These are phyloP conservation scores for Dromiciops gliroides DNA, from an alignment of 2,113 vertebrate species.

Conservation along the genomic window DNA sequence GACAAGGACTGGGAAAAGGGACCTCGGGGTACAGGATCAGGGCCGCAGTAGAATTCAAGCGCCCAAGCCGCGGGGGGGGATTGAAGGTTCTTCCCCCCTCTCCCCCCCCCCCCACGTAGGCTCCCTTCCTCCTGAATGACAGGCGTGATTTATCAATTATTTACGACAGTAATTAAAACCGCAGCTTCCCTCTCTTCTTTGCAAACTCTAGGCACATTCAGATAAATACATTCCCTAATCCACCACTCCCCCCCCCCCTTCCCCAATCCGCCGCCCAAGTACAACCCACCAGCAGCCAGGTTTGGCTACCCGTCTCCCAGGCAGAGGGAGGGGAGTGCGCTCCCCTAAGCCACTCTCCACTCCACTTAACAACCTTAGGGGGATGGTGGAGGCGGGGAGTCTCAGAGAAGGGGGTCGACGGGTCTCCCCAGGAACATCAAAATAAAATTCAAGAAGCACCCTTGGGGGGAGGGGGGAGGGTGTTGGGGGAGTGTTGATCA, in stretches of 20 bases:
- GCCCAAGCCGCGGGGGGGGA: background rate
- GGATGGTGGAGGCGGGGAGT: background rate
- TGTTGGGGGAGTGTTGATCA: background rate
- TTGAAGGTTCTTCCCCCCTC: conserved; percentile 53
- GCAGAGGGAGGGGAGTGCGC: background rate
- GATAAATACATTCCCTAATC: conserved; percentile 60
- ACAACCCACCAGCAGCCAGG: conserved; percentile 3
- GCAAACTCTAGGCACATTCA: conserved; percentile 70
- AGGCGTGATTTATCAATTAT: conserved; percentile 84
- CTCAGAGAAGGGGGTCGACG: conserved; percentile 3
- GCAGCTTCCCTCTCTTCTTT: conserved; percentile 75
- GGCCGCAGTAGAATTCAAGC: conserved; percentile 8
- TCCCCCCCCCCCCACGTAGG: conserved; percentile 49
- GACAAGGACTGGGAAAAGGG: background rate
- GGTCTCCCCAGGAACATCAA: background rate
- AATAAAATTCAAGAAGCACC: conserved; percentile 39
- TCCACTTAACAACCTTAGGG: background rate
- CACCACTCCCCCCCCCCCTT: background rate
- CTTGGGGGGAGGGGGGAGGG: background rate
- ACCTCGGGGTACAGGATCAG: background rate
- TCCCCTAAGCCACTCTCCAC: conserved; percentile 21
- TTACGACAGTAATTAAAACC: conserved; percentile 81
- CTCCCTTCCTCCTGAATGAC: conserved; percentile 69
- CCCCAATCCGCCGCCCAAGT: background rate
- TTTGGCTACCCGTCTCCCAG: conserved; percentile 43